A percentile compares a stretch with the other conserved stretches of the same genome.
phyloP scores from a whole-genome alignment of 2,888 invertebrate species.

The Orchesella flavescens region DNA sequence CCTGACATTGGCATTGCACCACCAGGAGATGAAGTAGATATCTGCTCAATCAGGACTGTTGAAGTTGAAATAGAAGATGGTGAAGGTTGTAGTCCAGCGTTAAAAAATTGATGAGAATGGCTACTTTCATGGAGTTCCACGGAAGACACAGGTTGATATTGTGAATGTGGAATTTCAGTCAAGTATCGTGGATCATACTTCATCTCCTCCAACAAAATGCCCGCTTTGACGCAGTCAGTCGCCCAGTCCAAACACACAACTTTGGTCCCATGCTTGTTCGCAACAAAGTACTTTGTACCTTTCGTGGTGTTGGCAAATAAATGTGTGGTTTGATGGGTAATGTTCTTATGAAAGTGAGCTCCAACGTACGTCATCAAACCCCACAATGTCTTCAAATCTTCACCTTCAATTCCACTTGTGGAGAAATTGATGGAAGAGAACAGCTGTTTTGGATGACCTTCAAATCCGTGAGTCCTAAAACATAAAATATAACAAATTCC shows the following conservation, averaged over 20 bases:
- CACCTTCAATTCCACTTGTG: conserved; percentile 82
- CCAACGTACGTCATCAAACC: conserved; percentile 90
- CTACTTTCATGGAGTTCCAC: conserved; percentile 41
- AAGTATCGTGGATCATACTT: conserved; percentile 68
- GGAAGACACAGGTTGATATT: neutral
- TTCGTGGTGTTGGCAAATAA: conserved; percentile 84
- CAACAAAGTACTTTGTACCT: conserved; percentile 76
- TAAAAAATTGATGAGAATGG: conserved; percentile 47
- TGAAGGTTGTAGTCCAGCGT: conserved; percentile 39
- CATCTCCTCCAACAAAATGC: conserved; percentile 59
- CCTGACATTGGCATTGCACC: neutral
- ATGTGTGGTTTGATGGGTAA: conserved; percentile 86
- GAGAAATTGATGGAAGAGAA: conserved; percentile 86
- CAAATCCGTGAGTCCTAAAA: conserved; percentile 82
- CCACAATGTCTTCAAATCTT: conserved; percentile 86
- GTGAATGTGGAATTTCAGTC: neutral
- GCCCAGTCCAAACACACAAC: conserved; percentile 96
- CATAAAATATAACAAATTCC: neutral
- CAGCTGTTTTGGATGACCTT: conserved; percentile 80
- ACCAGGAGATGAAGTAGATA: conserved; percentile 24
- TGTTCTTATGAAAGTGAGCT: conserved; percentile 83
- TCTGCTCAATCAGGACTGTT: conserved; percentile 38
- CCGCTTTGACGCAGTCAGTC: conserved; percentile 79
- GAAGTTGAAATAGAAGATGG: conserved; percentile 12
- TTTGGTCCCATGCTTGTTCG: conserved; percentile 76